Base-by-base conservation (phyloP, 2,888 invertebrate species). In the Eilema depressum region DNA sequence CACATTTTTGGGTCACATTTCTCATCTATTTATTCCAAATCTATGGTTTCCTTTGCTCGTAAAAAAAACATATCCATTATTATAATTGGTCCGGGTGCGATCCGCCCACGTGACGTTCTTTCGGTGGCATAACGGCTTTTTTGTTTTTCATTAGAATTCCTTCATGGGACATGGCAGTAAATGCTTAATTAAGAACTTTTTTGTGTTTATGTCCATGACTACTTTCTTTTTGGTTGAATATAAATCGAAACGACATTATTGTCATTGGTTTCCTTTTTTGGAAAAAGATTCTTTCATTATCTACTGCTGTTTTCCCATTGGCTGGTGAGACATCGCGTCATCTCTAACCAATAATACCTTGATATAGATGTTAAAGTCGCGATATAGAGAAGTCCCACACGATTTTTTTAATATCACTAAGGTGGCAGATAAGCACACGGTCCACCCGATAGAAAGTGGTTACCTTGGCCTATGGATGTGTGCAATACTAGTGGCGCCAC, bases 11-110 rank as follows among this genome's bases (percentile, higher is more conserved):
- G 41, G 23, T 17, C 25, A 41, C 63, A 41, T 17, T 25, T 26
- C 28, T 12, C 17, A 47, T 64, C 64, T 64, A 64, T 64, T 28
- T n/a, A 37, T 57, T 37, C 25, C 20, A 57, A 66, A 57, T 57
- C 66, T 66, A 66, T 57, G 66, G 57, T 57, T 57, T 57, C 57
- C 57, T 56, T 25, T 57, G 20, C 56, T 57, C 33, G 30, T 93
- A 90, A 91, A 92, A n/a, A 92, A 93, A 92, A 91, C 61, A 92
- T 92, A 89, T 90, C 88, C 89, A 90, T 92, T 92, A 91, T 91
- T 91, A 91, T 92, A 93, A 93, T 93, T 92, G 89, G 92, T 83
- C 75, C 85, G 77, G 59, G 66, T 66, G 57, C 14, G 66, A 57
- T 74, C 63, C 65, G 77, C 74, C 81, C 86, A 88, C 89, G 89